These are phyloP conservation scores for Petrocephalus zakoni DNA, from an alignment of 2,113 vertebrate species.

Conservation along the genomic window DNA sequence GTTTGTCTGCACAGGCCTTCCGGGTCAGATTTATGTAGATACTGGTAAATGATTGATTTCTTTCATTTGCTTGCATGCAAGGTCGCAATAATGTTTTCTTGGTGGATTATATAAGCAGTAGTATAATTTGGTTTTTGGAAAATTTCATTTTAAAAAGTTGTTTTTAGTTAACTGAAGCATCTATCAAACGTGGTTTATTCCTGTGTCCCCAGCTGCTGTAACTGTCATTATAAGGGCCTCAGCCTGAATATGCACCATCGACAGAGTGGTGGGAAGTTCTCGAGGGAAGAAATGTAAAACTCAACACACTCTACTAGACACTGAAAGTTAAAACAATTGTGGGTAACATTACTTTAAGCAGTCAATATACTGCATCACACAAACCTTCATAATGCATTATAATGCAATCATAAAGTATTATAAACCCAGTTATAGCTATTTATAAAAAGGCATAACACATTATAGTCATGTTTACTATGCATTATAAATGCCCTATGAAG, in stretches of 20 bases:
- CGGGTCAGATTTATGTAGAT: background rate
- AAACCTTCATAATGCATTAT: no score
- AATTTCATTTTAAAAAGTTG: background rate
- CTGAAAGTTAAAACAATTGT: background rate
- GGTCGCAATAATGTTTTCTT: constrained; percentile 22
- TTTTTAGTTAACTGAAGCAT: background rate
- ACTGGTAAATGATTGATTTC: constrained; percentile 27
- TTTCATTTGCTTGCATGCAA: constrained; percentile 13
- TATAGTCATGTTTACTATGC: no score
- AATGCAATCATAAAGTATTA: no score
- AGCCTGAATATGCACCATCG: background rate
- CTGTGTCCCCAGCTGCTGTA: background rate
- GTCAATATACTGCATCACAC: no score
- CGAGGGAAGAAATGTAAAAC: background rate
- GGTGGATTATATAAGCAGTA: constrained; percentile 16
- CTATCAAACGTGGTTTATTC: background rate
- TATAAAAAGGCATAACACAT: no score
- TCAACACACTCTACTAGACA: background rate
- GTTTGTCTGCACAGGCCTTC: constrained; percentile 19
- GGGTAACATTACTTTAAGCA: no score
- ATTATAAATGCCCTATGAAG: no score
- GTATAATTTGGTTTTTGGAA: background rate
- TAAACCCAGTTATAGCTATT: no score
- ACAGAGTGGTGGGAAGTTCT: background rate
- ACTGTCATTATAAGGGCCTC: background rate